Evolutionary conservation across 2,113 vertebrate genomes (phyloP), one percentile per base, ranked within the genome.

Genomic region (Holacanthus passer): DNA sequence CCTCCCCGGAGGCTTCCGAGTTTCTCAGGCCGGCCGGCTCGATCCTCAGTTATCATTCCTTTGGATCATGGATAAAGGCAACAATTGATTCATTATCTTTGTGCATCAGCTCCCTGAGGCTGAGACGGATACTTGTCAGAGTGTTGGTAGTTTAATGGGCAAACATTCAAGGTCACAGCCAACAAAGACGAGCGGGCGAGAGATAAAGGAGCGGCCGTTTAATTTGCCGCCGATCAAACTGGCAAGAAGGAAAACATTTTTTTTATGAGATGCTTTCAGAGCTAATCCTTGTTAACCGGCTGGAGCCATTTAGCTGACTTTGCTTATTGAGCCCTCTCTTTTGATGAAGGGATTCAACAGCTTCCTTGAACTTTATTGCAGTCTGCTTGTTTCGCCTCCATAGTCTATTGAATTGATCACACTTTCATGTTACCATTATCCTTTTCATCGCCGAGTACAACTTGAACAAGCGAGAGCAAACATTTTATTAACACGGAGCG

Each of bases 21-120:
- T 85, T 91, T 89, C 86, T 82, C 81, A 86, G 82, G 71, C 69
- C 19, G 69, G 65, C 73, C 41, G 78, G 73, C 88, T 83, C 81
- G 69, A 53, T 79, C 80, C 68, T 24, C 64, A 80, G 84, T 87
- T 94, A 93, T 93, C 89, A 35, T 77, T 82, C 80, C 82, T 88
- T 87, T 92, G 88, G 89, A 93, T 94, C 89, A 39, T 50, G 88
- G 88, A 91, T 88, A 88, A 92, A 92, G 85, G 86, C 87, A 86
- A 77, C 84, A 88, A 93, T 94, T 92, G 91, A 94, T 93, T 91
- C 90, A 93, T 93, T 92, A 94, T 93, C 89, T 88, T 75, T 84
- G 82, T 75, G 81, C 84, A 86, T 85, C 79, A 70, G 79, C 66
- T 88, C 89, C 92, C 87, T 0, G 67, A 76, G 85, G 90, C 84